Evolutionary conservation across 2,113 vertebrate genomes (phyloP), one percentile per base, ranked within the genome.

Genomic region (Ctenodactylus gundi): DNA sequence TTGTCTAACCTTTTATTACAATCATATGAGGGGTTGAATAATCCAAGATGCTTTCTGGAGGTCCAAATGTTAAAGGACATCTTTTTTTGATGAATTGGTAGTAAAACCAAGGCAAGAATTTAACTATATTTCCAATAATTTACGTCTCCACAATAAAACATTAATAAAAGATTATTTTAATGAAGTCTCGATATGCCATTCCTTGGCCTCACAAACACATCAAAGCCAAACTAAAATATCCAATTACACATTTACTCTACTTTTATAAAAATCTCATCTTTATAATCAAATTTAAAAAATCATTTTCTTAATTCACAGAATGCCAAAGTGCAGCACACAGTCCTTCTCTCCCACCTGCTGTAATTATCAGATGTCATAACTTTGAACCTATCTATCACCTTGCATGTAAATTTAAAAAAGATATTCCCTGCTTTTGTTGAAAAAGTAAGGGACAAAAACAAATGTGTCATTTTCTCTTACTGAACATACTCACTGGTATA

Each of bases 381-480:
- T 31, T 41, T 94, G 46, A n/a, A 91, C 15, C 64, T n/a, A 34
- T 4, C 7, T 49, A 90, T 65, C 39, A 92, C 72, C 62, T 82
- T 94, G 39, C 20, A 34, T 0, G 94, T 88, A 85, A 90, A 76
- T 21, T 23, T 67, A 20, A 78, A 31, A 0, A 25, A 68, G 1
- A 23, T 57, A 67, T 51, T 0, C 95, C 0, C 12, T 23, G 39
- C 58, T 94, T 97, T 65, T 72, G 95, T 91, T 49, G 27, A 93
- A 85, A 96, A 60, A 9, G 77, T 93, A 96, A 88, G 29, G 94
- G 36, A 85, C 6, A 6, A 0, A 97, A 96, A 60, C 23, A 68
- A 88, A 58, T 82, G 29, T 70, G 80, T 2, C 25, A 68, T 41
- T 75, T 91, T 96, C 0, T 0, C 21, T 6, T 76, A 57, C 0